Percentiles rank a stretch among this genome's conserved stretches.
Evolutionary conservation across 2,113 vertebrate species (phyloP).

Genomic region (Paralichthys olivaceus): DNA sequence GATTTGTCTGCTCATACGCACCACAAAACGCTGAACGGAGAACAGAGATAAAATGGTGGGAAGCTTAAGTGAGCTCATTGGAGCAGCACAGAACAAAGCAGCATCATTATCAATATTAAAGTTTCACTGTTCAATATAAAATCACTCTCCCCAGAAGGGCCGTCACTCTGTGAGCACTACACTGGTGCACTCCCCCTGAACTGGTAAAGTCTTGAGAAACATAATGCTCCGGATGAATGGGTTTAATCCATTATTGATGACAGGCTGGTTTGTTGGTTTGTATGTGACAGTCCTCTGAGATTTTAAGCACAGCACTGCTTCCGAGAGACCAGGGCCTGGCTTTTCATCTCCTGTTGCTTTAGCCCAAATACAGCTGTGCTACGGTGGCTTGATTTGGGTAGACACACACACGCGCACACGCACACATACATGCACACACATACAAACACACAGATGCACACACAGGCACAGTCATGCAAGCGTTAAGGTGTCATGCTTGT

Average conservation of each 20-base stretch:
- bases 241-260: conserved; percentile 76
- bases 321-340: conserved; percentile 60
- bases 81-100: conserved; percentile 33
- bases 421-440: conserved; percentile 6
- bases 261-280: conserved; percentile 68
- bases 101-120: conserved; percentile 47
- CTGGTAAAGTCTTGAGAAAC: conserved; percentile 62
- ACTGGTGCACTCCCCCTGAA: conserved; percentile 44
- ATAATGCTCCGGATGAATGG: conserved; percentile 70
- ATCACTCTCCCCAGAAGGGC: conserved; percentile 41
- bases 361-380: conserved; percentile 58
- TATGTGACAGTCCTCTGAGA: conserved; percentile 66
- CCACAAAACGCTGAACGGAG: neutral
- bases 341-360: conserved; percentile 74
- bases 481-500: conserved; percentile 62
- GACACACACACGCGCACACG: conserved; percentile 14
- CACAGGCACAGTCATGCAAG: conserved; percentile 28
- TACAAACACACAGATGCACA: conserved; percentile 9
- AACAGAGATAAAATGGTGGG: neutral
- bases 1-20: neutral
- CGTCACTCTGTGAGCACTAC: conserved; percentile 29
- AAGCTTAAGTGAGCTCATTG: conserved; percentile 2
- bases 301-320: conserved; percentile 60
- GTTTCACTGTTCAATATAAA: conserved; percentile 43
- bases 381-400: conserved; percentile 41